Base-by-base conservation (phyloP, 2,888 invertebrate genomes). In the Tetragonula carbonaria region DNA sequence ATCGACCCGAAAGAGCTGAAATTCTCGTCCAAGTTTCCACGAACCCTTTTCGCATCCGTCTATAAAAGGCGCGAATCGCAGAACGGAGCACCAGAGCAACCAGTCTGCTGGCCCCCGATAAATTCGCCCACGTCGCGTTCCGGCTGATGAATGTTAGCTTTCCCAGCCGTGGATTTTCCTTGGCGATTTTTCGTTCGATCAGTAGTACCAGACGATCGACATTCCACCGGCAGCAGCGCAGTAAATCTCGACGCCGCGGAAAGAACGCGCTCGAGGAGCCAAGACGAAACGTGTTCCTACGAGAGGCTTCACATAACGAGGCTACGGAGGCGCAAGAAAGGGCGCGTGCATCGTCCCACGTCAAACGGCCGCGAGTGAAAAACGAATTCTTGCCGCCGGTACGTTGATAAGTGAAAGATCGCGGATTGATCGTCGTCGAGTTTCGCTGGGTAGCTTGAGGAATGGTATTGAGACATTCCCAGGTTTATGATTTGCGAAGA, bases 161-260 rank as follows among this genome's bases (percentile, higher is more conserved):
- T 80, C 63, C 62, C 50, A 21, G 38, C 38, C 67, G n/a, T 51
- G 33, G 57, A 45, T 66, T 67, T 62, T 62, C 23, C 67, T 50
- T n/a, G 51, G 55, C 74, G 78, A 75, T 78, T 73, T 78, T 67
- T 50, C 74, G 68, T 63, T 59, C 78, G 14, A 63, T 62, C 74
- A 28, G 28, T 28, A 63, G 77, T 78, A 67, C 82, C 80, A 38
- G 70, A 38, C 77, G 82, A 85, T 83, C 84, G 79, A 81, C 88
- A 91, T 92, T 91, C 90, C 89, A 72, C 77, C 55, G 67, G 80
- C 82, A 63, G 80, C 86, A 72, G 79, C 91, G 91, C 90, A 86
- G 91, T 90, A 91, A 91, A 91, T 91, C 91, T 90, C 87, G 72
- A 75, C 75, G 81, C 85, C 74, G 81, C 85, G 84, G 82, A 86